A percentile compares a stretch with the other conserved stretches of the same genome.
Conservation (phyloP, 2,888 invertebrate genomes). For the Coelopa pilipes region DNA sequence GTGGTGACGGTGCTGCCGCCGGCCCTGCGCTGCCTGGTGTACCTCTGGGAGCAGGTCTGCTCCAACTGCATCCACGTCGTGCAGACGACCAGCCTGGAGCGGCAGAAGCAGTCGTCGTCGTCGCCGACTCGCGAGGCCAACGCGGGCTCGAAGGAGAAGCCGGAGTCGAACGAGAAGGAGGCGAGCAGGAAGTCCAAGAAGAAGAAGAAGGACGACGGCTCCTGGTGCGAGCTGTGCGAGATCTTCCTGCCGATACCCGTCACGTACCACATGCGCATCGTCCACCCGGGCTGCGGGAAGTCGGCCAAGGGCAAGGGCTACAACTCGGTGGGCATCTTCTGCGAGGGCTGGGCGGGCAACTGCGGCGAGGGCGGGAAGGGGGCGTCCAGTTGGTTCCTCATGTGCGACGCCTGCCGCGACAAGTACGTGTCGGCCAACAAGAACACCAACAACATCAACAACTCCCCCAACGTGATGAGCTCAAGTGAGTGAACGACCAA, state of each 20-base stretch:
- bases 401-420: constrained; percentile 91
- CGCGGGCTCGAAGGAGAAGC: constrained; percentile 38
- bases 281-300: constrained; percentile 91
- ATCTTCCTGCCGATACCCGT: constrained; percentile 80
- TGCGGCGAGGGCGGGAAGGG: constrained; percentile 88
- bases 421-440: constrained; percentile 70
- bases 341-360: constrained; percentile 88
- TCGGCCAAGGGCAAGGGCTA: constrained; percentile 89
- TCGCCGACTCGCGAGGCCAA: constrained; percentile 47
- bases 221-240: constrained; percentile 88
- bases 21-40: constrained; percentile 86
- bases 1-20: constrained; percentile 83
- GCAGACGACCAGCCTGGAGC: constrained; percentile 60
- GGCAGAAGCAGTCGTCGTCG: constrained; percentile 56
- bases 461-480: constrained; percentile 58
- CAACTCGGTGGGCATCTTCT: constrained; percentile 89
- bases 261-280: constrained; percentile 89
- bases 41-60: constrained; percentile 89
- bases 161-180: constrained; percentile 56
- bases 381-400: constrained; percentile 87
- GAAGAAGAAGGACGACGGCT: constrained; percentile 66
- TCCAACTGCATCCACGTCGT: constrained; percentile 74
- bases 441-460: constrained; percentile 63
- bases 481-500: constrained; percentile 42
- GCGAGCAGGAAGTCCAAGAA: constrained; percentile 59